phyloP scores from a whole-genome alignment of 2,113 vertebrate species.

The Mystacornis crossleyi region DNA sequence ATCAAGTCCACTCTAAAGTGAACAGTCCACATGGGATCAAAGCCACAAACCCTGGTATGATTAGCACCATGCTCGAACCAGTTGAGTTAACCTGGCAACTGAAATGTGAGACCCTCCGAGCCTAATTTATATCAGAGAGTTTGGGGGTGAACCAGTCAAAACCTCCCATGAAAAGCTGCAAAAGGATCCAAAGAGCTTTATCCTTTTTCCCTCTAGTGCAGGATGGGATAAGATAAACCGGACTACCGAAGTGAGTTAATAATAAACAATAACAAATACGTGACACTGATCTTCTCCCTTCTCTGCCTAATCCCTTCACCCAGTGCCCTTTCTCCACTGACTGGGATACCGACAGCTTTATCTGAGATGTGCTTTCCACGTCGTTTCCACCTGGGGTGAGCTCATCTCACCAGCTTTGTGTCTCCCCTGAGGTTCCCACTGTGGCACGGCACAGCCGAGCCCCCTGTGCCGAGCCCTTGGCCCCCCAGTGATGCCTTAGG shows the following conservation, averaged over 20 bases:
- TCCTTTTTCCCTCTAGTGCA: neutral
- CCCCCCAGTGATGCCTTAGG: no score
- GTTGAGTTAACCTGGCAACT: neutral
- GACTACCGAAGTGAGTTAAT: neutral
- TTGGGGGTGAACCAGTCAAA: neutral
- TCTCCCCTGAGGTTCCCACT: neutral
- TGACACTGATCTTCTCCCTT: neutral
- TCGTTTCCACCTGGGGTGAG: neutral
- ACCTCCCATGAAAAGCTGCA: neutral
- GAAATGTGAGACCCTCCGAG: neutral
- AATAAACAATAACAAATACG: neutral
- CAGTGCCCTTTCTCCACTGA: neutral
- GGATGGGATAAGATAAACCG: neutral
- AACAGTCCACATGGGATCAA: no score
- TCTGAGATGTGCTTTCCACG: neutral
- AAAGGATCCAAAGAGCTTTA: neutral
- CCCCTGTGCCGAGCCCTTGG: accelerated
- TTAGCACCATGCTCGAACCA: neutral
- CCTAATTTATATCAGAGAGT: neutral
- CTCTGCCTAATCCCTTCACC: neutral
- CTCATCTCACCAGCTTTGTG: neutral
- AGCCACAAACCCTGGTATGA: neutral
- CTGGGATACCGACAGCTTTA: neutral
- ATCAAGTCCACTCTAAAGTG: neutral
- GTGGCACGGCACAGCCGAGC: neutral